Evolutionary conservation across 2,888 invertebrate species (phyloP).

Genomic region (Apamea sordens): DNA sequence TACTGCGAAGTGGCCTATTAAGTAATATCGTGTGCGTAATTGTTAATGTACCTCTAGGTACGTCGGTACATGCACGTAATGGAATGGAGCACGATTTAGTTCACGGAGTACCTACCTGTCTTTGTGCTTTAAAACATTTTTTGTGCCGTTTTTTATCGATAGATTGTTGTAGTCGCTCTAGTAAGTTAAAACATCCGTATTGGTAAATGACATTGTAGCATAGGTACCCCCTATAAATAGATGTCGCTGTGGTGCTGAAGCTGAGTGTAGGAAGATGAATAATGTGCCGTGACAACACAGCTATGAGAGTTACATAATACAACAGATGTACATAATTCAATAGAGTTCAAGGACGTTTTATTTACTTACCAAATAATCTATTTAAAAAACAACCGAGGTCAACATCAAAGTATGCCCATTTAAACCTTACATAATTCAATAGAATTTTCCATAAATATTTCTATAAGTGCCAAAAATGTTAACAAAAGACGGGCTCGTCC

Average conservation of each 20-base stretch:
- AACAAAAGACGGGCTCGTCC: constrained; percentile 86
- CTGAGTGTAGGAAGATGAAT: constrained; percentile 12
- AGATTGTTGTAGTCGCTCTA: constrained; percentile 1
- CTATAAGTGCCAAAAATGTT: constrained; percentile 14
- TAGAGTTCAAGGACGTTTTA: constrained; percentile 7
- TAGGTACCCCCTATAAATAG: neutral
- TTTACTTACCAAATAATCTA: neutral
- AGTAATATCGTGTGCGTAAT: constrained; percentile 38
- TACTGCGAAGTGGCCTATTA: constrained; percentile 18
- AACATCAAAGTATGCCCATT: neutral
- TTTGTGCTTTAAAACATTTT: constrained; percentile 23
- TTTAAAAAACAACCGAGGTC: neutral
- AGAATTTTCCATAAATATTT: neutral
- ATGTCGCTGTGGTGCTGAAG: neutral
- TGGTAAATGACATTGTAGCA: constrained; percentile 20
- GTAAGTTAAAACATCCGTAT: constrained; percentile 23
- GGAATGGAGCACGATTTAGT: constrained; percentile 15
- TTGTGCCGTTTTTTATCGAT: constrained; percentile 20
- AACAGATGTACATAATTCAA: neutral
- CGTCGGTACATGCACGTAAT: neutral
- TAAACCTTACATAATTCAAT: neutral
- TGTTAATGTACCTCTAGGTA: constrained; percentile 2
- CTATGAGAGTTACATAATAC: neutral
- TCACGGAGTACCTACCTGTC: neutral
- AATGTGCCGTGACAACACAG: constrained; percentile 20